Evolutionary conservation across 2,113 vertebrate genomes (phyloP), one percentile per base, ranked within the genome.

Genomic region (Fregata magnificens): DNA sequence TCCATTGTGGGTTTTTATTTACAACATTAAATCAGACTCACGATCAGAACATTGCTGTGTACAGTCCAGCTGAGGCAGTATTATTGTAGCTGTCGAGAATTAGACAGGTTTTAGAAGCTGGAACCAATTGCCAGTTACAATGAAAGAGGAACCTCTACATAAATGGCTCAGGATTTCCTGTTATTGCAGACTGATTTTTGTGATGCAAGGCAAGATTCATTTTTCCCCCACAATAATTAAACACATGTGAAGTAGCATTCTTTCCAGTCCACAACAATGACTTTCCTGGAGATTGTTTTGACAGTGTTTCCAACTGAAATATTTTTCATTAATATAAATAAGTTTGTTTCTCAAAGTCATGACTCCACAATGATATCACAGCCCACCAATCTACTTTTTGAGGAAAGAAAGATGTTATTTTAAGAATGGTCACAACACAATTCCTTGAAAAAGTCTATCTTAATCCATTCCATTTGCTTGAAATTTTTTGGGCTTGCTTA

Each of bases 121-220:
- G 97, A 98, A 98, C 70, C 95, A 98, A 97, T 96, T 98, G 97
- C 87, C 91, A 81, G 58, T 91, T 95, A 84, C 44, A 97, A 88
- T 81, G 85, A 98, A 95, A 98, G 86, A 90, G 83, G 79, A 93
- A 93, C 93, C 82, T 97, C 95, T 96, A 92, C 95, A 97, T 78
- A 97, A 97, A 96, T 91, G 96, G 91, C 74, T 96, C 96, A 82
- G 82, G 95, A 98, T 98, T 98, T 98, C 97, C 98, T 98, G 97
- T 98, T 97, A 97, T 95, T 97, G 96, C 66, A 97, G 93, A 96
- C 94, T 92, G 80, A 94, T 95, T 97, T 96, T 96, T 97, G 92
- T 95, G 94, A 98, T 98, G 95, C 82, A 93, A 95, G 87, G 81
- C 93, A 94, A 96, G 93, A 95, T 96, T 95, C 52, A 93, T 87